These are phyloP conservation scores for Drosophila lacicola DNA, from an alignment of 2,888 invertebrate species.

Conservation along the genomic window DNA sequence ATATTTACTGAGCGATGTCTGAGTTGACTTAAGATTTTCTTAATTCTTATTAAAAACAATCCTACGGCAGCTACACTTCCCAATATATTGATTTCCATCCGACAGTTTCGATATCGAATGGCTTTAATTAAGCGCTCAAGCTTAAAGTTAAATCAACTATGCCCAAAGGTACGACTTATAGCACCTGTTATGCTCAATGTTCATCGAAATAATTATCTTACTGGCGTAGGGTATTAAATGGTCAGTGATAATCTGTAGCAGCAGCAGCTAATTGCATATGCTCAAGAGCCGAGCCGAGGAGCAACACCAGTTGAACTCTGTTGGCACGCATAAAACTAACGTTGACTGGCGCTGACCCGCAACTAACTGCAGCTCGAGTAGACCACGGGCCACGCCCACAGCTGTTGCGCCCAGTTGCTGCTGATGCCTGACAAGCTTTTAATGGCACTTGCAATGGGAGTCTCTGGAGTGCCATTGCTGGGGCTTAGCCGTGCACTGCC, in stretches of 20 bases:
- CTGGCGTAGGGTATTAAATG: neutral
- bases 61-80: too few species aligned
- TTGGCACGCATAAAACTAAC: conserved; percentile 15
- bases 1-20: too few species aligned
- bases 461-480: conserved; percentile 47
- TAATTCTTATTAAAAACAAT: too few species aligned
- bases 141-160: too few species aligned
- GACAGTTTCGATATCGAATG: too few species aligned
- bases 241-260: conserved; percentile 14
- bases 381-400: conserved; percentile 3
- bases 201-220: neutral
- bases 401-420: neutral
- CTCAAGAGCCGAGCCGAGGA: conserved; percentile 14
- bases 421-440: conserved; percentile 14
- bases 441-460: conserved; percentile 48
- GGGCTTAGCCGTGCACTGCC: conserved; percentile 52
- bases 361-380: conserved; percentile 45
- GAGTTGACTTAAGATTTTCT: too few species aligned
- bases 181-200: neutral
- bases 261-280: conserved; percentile 40
- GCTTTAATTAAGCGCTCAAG: too few species aligned
- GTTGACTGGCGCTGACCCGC: conserved; percentile 49
- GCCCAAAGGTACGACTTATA: too few species aligned
- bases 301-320: conserved; percentile 30
- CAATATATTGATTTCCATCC: too few species aligned